A percentile compares a stretch with the other conserved stretches of the same genome.
These are phyloP conservation scores for Leptinotarsa undecemlineata DNA, from an alignment of 1,140 invertebrate species.

Conservation along the genomic window DNA sequence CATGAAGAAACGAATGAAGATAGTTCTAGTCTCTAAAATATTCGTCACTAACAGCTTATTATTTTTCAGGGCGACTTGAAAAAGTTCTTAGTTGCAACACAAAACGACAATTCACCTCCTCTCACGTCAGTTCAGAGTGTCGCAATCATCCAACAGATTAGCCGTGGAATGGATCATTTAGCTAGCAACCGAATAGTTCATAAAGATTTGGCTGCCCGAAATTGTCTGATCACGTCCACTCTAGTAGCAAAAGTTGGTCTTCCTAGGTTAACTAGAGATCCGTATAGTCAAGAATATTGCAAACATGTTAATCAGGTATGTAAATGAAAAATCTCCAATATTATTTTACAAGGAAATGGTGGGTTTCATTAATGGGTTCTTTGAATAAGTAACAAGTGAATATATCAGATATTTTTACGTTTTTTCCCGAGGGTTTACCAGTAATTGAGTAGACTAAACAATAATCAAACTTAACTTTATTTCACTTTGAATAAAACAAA, in stretches of 20 bases:
- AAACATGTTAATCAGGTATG: slow-evolving; percentile 75
- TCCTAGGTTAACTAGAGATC: slow-evolving; percentile 79
- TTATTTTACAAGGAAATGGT: no score
- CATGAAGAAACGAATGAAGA: no score
- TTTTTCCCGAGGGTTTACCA: no score
- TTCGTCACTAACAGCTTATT: background rate
- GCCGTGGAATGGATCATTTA: slow-evolving; percentile 82
- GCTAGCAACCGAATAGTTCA: slow-evolving; percentile 77
- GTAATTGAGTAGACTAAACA: no score
- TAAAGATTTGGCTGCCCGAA: slow-evolving; percentile 88
- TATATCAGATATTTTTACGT: no score
- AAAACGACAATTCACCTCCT: slow-evolving; percentile 60
- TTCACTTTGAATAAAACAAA: no score
- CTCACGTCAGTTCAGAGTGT: slow-evolving; percentile 73
- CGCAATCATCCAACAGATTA: slow-evolving; percentile 76
- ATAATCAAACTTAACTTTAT: no score
- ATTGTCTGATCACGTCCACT: slow-evolving; percentile 85
- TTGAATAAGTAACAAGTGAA: background rate
- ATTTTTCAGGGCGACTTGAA: slow-evolving; percentile 83
- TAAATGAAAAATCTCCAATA: no score
- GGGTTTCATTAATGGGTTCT: background rate
- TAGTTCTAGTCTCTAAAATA: no score
- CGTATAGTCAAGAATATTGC: slow-evolving; percentile 84
- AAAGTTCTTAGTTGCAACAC: slow-evolving; percentile 86
- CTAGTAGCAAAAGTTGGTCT: slow-evolving; percentile 83